These are phyloP conservation scores for Xylocopa sonorina DNA, from an alignment of 1,140 invertebrate genomes.

Conservation along the genomic window DNA sequence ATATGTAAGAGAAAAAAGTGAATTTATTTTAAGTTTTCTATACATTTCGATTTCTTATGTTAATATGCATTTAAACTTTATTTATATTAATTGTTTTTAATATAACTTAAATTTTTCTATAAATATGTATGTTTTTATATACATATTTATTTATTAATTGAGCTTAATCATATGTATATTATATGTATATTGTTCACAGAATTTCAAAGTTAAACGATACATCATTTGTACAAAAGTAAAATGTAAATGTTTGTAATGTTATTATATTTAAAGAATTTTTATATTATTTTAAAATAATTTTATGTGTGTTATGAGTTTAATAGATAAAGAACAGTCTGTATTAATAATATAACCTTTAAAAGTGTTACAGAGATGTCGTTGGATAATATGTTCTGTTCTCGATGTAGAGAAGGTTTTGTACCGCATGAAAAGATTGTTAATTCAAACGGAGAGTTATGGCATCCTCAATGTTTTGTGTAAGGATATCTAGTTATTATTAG, in stretches of 20 bases:
- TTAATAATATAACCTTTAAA: conserved; percentile 62
- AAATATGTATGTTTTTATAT: too few species aligned
- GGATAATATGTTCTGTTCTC: conserved; percentile 95
- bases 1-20: neutral
- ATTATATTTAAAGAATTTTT: neutral
- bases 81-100: neutral
- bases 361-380: conserved; percentile 90
- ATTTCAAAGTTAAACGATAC: too few species aligned
- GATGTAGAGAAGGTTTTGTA: conserved; percentile 96
- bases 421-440: conserved; percentile 99
- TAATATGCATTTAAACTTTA: neutral
- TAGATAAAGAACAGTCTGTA: neutral
- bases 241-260: too few species aligned
- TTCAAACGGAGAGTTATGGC: conserved; percentile 98
- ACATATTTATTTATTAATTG: neutral
- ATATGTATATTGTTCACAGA: too few species aligned
- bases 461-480: conserved; percentile 99
- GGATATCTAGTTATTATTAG: conserved; percentile 75
- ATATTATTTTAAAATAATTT: neutral
- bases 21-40: neutral
- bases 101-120: neutral
- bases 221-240: too few species aligned
- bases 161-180: too few species aligned
- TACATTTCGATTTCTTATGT: neutral
- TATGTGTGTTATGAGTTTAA: neutral